Evolutionary conservation across 2,113 vertebrate species (phyloP).

Genomic region (Xiphophorus maculatus): DNA sequence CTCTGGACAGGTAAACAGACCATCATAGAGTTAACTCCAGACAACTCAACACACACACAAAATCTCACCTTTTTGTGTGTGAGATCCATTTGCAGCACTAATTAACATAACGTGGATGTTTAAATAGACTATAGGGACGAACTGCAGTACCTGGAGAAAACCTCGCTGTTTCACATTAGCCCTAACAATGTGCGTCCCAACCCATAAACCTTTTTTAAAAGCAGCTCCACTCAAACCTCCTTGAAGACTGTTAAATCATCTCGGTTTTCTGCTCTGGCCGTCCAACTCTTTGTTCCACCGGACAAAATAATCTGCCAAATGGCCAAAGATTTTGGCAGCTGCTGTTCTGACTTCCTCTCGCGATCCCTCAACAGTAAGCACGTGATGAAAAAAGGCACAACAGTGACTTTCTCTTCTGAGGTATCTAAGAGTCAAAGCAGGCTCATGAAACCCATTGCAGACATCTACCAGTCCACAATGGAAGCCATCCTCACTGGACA

Average conservation of each 20-base stretch:
- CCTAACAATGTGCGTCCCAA: not conserved
- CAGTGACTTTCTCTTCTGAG: not conserved
- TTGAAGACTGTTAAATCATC: not conserved
- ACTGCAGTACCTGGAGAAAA: not conserved
- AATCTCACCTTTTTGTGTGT: not conserved
- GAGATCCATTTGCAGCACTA: not conserved
- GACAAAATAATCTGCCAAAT: not conserved
- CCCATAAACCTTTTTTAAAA: not conserved
- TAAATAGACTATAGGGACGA: not conserved
- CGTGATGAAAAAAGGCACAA: not conserved
- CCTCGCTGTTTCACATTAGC: not conserved
- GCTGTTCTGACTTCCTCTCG: not conserved
- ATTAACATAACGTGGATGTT: not conserved
- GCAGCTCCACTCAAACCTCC: not conserved
- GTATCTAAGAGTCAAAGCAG: not conserved
- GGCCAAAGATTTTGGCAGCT: not conserved
- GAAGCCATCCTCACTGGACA: not conserved
- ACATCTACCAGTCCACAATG: not conserved
- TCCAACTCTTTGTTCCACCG: not conserved
- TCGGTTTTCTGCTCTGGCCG: not conserved
- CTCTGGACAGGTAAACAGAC: not conserved
- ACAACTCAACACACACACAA: not conserved
- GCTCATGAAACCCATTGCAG: not conserved
- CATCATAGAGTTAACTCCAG: too few species aligned
- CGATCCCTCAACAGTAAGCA: not conserved